These are phyloP conservation scores for Eupeodes latifasciatus DNA, from an alignment of 2,888 invertebrate species.

Conservation along the genomic window DNA sequence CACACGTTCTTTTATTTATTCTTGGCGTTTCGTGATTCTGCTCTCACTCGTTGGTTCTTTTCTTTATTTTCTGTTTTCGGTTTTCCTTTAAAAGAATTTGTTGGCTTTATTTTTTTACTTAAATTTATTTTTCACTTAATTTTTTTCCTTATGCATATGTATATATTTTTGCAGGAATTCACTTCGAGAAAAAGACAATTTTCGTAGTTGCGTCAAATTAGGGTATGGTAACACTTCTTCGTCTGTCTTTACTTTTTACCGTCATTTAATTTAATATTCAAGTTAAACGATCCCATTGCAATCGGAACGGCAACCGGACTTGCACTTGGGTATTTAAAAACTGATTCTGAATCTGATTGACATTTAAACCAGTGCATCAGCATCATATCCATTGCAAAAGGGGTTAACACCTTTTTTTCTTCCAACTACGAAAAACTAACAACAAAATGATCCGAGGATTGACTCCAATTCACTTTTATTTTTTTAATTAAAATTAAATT, in stretches of 20 bases:
- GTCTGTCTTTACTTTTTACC: conserved; percentile 17
- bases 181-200: conserved; percentile 50
- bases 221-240: conserved; percentile 52
- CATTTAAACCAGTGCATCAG: conserved; percentile 27
- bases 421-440: conserved; percentile 8
- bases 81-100: conserved; percentile 28
- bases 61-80: neutral
- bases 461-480: conserved; percentile 6
- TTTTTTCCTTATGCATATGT: conserved; percentile 45
- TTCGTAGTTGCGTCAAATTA: conserved; percentile 53
- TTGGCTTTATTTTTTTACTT: conserved; percentile 31
- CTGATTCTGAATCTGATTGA: conserved; percentile 37
- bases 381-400: conserved; percentile 73
- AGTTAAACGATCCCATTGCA: conserved; percentile 32
- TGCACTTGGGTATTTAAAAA: conserved; percentile 44
- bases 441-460: neutral
- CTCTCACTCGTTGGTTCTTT: conserved; percentile 36
- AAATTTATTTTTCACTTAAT: conserved; percentile 28
- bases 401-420: conserved; percentile 43
- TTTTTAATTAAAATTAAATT: neutral
- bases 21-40: conserved; percentile 49
- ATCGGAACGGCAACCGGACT: conserved; percentile 37
- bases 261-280: conserved; percentile 46
- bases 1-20: conserved; percentile 67
- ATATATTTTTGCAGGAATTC: conserved; percentile 67